Evolutionary conservation across 2,888 invertebrate genomes (phyloP), one percentile per base, ranked within the genome.

Genomic region (Agapetus fuscipes): DNA sequence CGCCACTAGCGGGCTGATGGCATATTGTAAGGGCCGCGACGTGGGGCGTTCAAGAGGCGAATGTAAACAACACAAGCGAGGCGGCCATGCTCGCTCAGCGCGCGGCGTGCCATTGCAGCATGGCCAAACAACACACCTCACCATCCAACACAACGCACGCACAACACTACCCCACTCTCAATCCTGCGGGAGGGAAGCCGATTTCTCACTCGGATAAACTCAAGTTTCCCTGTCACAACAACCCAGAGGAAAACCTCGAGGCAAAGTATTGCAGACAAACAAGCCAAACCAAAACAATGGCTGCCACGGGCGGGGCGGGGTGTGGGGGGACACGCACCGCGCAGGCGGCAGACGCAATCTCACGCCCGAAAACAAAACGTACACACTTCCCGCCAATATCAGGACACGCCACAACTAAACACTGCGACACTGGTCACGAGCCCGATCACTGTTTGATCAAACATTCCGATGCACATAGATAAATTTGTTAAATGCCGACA

Each of bases 221-320:
- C 12, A 27, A 17, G 13, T 13, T 17, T 27, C 17, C 26, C 13
- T 10, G 6, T 7, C 17, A 15, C 10, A 31, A 17, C 34, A 20
- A 24, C 4, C 24, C 24, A 7, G 10, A 3, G 15, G 13, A 13
- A 15, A 24, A 29, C 6, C 27, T 24, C 12, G 39, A 11, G 34
- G 20, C 17, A 29, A 24, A 29, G 32, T 20, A 25, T 25, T 37
- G 30, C 31, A 32, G 17, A 38, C 29, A 13, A 37, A 41, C 33
- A 27, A 17, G 16, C 29, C 34, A 37, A 13, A 31, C 29, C 38
- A 39, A 43, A 39, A 37, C 37, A 38, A 34, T 41, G 41, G 49
- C 49, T 45, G 51, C 51, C 51, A 52, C 43, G 50, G 46, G 40
- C 41, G 36, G 42, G 35, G 32, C 34, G 38, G 42, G 44, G 47